Conservation (phyloP, 2,113 vertebrate species). For the Neotoma lepida region DNA sequence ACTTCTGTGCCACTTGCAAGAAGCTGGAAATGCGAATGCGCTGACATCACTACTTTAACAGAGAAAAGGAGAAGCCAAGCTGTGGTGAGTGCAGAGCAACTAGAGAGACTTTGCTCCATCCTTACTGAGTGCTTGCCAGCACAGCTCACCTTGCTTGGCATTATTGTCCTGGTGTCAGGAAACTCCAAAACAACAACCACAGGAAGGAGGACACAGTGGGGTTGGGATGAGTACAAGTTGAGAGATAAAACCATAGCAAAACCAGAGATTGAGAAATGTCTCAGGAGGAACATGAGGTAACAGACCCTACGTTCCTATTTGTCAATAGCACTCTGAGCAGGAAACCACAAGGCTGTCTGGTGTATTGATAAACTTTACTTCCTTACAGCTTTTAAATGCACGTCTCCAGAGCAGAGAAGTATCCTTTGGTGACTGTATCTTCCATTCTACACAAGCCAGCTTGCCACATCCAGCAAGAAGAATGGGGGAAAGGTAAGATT, state of each 20-base stretch:
- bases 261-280: not conserved
- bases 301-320: not conserved
- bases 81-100: not conserved
- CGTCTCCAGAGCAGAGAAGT: not conserved
- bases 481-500: not conserved
- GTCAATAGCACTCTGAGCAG: not conserved
- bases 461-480: not conserved
- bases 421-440: not conserved
- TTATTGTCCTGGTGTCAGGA: not conserved
- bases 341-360: not conserved
- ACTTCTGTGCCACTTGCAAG: not conserved
- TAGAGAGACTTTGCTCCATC: not conserved
- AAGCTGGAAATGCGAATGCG: not conserved
- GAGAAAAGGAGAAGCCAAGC: not conserved
- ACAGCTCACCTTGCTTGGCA: not conserved
- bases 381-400: not conserved
- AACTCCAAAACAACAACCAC: not conserved
- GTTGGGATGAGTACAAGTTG: not conserved
- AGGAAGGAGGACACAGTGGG: not conserved
- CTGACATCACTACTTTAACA: not conserved
- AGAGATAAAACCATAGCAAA: not conserved
- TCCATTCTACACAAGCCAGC: not conserved
- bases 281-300: not conserved
- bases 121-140: not conserved
- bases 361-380: conserved; percentile 18